Conservation (phyloP, 2,888 invertebrate species). For the Aporophyla lueneburgensis region DNA sequence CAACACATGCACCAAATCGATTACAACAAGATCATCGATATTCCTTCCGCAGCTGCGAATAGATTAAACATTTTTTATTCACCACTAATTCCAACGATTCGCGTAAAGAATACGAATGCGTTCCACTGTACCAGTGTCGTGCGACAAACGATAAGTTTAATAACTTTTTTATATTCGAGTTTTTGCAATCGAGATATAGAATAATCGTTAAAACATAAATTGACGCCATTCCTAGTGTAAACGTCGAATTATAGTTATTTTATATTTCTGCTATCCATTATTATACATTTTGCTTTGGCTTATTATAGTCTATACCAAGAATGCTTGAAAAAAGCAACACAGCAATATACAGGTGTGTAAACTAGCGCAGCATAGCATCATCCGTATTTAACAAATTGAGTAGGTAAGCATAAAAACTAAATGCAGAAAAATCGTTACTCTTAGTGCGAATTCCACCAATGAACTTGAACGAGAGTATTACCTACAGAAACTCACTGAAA, state of each 20-base stretch:
- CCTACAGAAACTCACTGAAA: no score
- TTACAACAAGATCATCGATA: constrained; percentile 53
- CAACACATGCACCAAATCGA: constrained; percentile 34
- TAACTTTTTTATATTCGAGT: constrained; percentile 36
- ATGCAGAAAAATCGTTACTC: not conserved
- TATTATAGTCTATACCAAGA: not conserved
- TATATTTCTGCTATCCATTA: not conserved
- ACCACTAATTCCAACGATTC: constrained; percentile 64
- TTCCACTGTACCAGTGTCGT: constrained; percentile 33
- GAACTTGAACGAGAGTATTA: no score
- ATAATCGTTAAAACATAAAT: constrained; percentile 24
- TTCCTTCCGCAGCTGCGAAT: constrained; percentile 63
- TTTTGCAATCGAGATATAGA: constrained; percentile 24
- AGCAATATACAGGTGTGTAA: not conserved
- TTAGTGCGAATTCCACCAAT: no score
- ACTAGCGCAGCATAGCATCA: not conserved
- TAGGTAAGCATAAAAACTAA: not conserved
- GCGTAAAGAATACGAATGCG: constrained; percentile 63
- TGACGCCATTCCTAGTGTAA: constrained; percentile 10
- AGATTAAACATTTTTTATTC: constrained; percentile 64
- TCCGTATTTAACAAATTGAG: not conserved
- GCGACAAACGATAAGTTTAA: constrained; percentile 49
- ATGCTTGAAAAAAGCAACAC: not conserved
- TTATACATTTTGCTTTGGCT: not conserved
- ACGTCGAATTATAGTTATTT: not conserved